Conservation (phyloP, 2,113 vertebrate genomes). For the Dipodomys ordii region DNA sequence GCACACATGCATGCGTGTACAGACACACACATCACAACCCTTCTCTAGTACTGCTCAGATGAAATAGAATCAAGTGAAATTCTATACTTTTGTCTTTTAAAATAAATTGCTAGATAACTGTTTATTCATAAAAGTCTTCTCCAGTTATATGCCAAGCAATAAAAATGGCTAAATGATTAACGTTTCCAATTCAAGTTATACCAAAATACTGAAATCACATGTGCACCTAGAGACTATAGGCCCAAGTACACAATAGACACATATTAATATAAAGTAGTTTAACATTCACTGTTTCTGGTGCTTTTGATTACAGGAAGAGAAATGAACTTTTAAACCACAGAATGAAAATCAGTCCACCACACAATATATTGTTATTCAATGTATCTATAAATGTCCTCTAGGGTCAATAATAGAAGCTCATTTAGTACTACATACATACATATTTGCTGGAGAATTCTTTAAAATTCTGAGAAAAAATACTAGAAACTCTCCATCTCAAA, state of each 20-base stretch:
- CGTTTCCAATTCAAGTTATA: neutral
- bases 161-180: conserved; percentile 10
- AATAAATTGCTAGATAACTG: neutral
- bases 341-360: neutral
- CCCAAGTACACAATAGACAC: neutral
- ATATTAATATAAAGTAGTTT: neutral
- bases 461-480: neutral
- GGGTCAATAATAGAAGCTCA: conserved; percentile 13
- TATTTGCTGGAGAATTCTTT: neutral
- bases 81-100: neutral
- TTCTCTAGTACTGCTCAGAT: neutral
- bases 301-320: neutral
- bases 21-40: neutral
- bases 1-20: neutral
- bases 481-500: conserved; percentile 9
- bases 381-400: neutral
- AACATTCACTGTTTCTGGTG: neutral
- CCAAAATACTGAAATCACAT: neutral
- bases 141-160: neutral
- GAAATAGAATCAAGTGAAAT: neutral
- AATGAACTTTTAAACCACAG: neutral
- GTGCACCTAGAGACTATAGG: neutral
- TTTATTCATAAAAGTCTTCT: conserved; percentile 19
- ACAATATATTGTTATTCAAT: neutral
- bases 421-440: neutral